Evolutionary conservation across 53 echinoderm and acorn worm species (phyloP).

Genomic region (Echinarachnius parma): DNA sequence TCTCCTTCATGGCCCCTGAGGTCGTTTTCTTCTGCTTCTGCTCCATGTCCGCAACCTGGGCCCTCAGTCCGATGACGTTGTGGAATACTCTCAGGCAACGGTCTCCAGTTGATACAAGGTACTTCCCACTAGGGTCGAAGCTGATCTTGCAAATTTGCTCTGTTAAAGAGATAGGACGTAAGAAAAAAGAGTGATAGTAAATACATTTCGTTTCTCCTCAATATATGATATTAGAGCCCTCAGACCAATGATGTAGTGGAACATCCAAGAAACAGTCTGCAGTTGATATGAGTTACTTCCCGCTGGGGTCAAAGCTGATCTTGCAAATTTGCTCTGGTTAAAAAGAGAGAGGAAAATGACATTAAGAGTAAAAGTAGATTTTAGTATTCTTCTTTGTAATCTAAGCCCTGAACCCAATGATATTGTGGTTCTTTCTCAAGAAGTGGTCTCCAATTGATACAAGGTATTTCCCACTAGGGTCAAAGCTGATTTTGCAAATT

Average conservation of each 20-base stretch:
- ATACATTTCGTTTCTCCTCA: constrained; percentile 76
- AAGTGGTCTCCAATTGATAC: constrained; percentile 86
- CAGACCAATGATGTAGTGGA: constrained; percentile 88
- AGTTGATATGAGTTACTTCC: constrained; percentile 76
- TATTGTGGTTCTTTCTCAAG: constrained; percentile 85
- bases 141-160: constrained; percentile 75
- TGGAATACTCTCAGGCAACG: constrained; percentile 87
- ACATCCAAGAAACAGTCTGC: constrained; percentile 90
- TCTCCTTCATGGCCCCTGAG: constrained; percentile 75
- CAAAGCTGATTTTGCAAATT: constrained; percentile 82
- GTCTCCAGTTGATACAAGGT: constrained; percentile 83
- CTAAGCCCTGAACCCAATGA: constrained; percentile 73
- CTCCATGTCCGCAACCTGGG: constrained; percentile 74
- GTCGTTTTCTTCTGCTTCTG: constrained; percentile 67
- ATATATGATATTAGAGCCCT: constrained; percentile 70
- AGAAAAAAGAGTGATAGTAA: no score
- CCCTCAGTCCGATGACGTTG: constrained; percentile 81
- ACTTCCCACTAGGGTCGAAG: constrained; percentile 90
- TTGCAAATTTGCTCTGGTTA: constrained; percentile 68
- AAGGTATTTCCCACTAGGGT: constrained; percentile 82
- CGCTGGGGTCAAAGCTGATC: constrained; percentile 88
- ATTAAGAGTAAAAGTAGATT: no score
- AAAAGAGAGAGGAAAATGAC: neutral
- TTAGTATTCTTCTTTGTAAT: constrained; percentile 76
- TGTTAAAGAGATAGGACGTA: constrained; percentile 16